Conservation (phyloP, 2,797 vertebrate genomes). For the Spinibarbus caldwelli region DNA sequence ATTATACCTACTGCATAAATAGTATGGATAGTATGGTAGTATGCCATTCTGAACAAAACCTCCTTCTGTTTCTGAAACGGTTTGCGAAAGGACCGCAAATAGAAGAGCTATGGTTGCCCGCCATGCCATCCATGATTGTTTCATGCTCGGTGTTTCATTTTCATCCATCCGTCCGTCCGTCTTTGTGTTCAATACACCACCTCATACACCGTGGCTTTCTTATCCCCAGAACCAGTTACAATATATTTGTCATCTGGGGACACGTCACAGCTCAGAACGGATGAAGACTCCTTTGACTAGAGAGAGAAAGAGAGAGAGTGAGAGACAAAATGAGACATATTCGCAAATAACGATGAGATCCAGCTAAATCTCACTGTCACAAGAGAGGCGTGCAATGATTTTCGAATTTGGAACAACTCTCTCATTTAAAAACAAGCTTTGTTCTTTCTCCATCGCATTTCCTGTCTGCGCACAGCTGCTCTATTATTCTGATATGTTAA, state of each 20-base stretch:
- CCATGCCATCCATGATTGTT: conserved; percentile 12
- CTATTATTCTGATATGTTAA: not conserved
- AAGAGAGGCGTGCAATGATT: not conserved
- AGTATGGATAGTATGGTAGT: not conserved
- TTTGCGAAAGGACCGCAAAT: conserved; percentile 15
- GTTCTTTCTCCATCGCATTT: not conserved
- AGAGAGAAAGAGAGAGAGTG: not conserved
- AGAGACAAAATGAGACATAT: conserved; percentile 43
- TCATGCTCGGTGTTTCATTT: conserved; percentile 30
- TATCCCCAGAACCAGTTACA: conserved; percentile 85
- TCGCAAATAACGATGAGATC: not conserved
- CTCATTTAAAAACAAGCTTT: conserved; percentile 5
- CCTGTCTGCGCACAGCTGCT: not conserved
- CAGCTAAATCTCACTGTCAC: conserved; percentile 4
- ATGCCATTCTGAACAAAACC: not conserved
- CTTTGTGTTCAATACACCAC: conserved; percentile 78
- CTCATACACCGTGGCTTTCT: conserved; percentile 86
- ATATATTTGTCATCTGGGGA: conserved; percentile 87
- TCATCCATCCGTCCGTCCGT: conserved; percentile 34
- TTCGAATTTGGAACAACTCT: not conserved
- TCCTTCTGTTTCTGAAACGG: conserved; percentile 49
- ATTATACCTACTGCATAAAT: not conserved
- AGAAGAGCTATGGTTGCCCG: conserved; percentile 48
- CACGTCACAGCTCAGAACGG: conserved; percentile 85
- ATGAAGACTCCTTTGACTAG: conserved; percentile 85